Evolutionary conservation across 2,113 vertebrate genomes (phyloP), one percentile per base, ranked within the genome.

Genomic region (Pycnonotus jocosus): DNA sequence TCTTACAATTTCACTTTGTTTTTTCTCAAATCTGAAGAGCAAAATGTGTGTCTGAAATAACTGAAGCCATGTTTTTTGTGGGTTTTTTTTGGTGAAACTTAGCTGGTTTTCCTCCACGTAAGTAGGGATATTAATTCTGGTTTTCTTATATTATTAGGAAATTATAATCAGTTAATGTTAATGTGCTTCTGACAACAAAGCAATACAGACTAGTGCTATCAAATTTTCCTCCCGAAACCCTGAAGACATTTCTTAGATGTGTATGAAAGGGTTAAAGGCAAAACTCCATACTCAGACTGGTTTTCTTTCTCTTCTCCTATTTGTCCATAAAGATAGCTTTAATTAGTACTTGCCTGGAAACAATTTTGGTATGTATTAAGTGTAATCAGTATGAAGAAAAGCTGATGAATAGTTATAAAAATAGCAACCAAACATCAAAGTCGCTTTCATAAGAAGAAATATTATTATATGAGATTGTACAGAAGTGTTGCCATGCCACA

Each of bases 311-410:
- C 17, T 77, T 93, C 64, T 94, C 85, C 30, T 82, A 95, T 93
- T 97, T 95, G 89, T 95, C 85, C 93, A 89, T 95, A 96, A 96
- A 96, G 85, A 96, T 97, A 95, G 89, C 80, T 88, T 94, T 95
- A 96, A 95, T 96, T 93, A 94, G 64, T 68, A 93, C 84, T 96
- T 81, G 83, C 85, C 86, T 88, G 62, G 95, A 93, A 97, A 96
- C 77, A 87, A 64, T 87, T 92, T 96, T 84, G 78, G 74, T 94
- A 76, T 92, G 62, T 94, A 93, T 95, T 95, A 96, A 83, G 84
- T 77, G 91, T 85, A 97, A 94, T 97, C 96, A 96, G 93, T 42
- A 90, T 94, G 91, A 96, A 95, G 60, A 96, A 96, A 95, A 86
- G 80, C 85, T 97, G 96, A 97, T 97, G 94, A 97, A 96, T 81